Evolutionary conservation across 2,888 invertebrate species (phyloP), one percentile per base, ranked within the genome.

Genomic region (Andrena flavipes): DNA sequence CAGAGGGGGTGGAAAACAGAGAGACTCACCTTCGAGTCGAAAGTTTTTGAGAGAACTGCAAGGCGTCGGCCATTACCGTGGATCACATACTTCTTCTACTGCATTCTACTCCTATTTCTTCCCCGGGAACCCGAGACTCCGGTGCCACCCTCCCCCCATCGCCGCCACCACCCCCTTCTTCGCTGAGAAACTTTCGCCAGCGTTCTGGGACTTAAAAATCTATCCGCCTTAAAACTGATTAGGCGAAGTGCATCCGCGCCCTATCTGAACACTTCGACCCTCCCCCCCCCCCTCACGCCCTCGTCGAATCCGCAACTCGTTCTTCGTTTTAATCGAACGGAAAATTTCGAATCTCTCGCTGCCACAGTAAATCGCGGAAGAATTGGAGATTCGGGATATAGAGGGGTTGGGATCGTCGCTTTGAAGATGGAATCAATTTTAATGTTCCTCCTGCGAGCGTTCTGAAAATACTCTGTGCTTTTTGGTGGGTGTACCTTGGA

Each of bases 51-150:
- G 67, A 77, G 68, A 84, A 82, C 67, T 78, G 69, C 70, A 51
- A 82, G 84, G 70, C 82, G 85, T 79, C 62, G 84, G 79, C 86
- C 86, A 88, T 89, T 90, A 89, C 84, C 87, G 83, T 84, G 88
- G 86, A 90, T 90, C 90, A 85, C 87, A 86, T 82, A 80, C 80
- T 80, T 85, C 84, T 89, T 82, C 60, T 80, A 64, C 74, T 84
- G 76, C 80, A 69, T 81, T 88, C 72, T 73, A 35, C 80, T 49
- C 60, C 56, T 73, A 67, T 70, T 75, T 78, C 76, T 68, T 30
- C 56, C 42, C 49, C 6, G 26, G 68, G 23, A 54, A 23, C 35
- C 54, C 29, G 20, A 65, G 48, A 62, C 48, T n/a, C 29, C 23
- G 10, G 6, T n/a, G n/a, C 42, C 42, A 26, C 13, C 16, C 30